Base-by-base conservation (phyloP, 2,888 invertebrate genomes). In the Pherbina coryleti region DNA sequence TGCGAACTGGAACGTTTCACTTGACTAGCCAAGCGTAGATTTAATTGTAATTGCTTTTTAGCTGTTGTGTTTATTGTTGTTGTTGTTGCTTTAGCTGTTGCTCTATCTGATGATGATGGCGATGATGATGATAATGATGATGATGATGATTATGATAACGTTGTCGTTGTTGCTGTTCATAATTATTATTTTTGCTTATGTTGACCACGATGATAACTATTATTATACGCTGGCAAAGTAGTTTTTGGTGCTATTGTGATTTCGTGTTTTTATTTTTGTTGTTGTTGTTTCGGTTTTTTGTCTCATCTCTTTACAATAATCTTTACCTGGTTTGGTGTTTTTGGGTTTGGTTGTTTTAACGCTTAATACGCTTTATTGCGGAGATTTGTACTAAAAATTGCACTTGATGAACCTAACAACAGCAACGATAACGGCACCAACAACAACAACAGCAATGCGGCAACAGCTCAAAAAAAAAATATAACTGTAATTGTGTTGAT, bases 21-120 rank as follows among this genome's bases (percentile, higher is more conserved):
- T 84, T 86, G 86, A 85, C 83, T 84, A 84, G 81, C 84, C 86
- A 86, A 86, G 86, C 86, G 84, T 82, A 82, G 83, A 85, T 84
- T 84, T 84, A 85, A 85, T 86, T 85, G 82, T 84, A 84, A 85
- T 86, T 84, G 82, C 79, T 79, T 84, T 44, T 84, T 22, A 55
- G 67, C n/a, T 19, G 51, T 17, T 31, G 11, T 57, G 57, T 49
- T 22, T 28, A 0, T 71, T 71, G 62, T 22, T 44, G 73, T 71
- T 60, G 77, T 55, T 75, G 66, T 55, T 62, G 34, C 51, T 64
- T 25, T 60, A 62, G 60, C 60, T 76, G 37, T 51, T 74, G 51
- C 60, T 78, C 22, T 9, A 49, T 28, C 14, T 25, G 44, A 25
- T 66, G 57, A 22, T 72, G 49, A 49, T 62, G 11, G 28, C 64